These are phyloP conservation scores for Aproaerema taeniolella DNA, from an alignment of 2,888 invertebrate species.

Conservation along the genomic window DNA sequence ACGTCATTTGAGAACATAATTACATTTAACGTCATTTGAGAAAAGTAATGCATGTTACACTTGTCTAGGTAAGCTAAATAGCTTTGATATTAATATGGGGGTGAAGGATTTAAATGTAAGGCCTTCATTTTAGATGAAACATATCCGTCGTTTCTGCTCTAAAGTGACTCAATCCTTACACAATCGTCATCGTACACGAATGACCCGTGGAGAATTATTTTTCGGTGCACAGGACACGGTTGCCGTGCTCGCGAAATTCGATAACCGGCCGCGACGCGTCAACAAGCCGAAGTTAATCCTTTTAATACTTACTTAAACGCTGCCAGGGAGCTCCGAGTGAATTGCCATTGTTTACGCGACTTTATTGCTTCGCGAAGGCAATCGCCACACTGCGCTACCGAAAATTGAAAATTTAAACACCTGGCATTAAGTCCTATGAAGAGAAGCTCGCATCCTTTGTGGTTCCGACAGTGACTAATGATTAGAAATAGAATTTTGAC, in stretches of 20 bases:
- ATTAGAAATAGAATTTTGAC: neutral
- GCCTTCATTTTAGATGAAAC: no score
- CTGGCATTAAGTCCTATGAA: neutral
- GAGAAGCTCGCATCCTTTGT: neutral
- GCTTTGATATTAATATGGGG: no score
- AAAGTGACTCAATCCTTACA: no score
- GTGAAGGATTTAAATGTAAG: no score
- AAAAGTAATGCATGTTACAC: no score
- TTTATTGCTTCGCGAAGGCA: slow-evolving; percentile 35
- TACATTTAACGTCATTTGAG: no score
- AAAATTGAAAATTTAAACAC: no score
- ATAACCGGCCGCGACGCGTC: slow-evolving; percentile 65
- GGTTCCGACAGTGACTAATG: no score
- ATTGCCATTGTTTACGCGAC: slow-evolving; percentile 59
- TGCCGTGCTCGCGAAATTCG: slow-evolving; percentile 53
- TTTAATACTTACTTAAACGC: slow-evolving; percentile 65
- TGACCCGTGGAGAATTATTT: slow-evolving; percentile 51
- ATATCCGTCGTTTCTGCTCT: no score
- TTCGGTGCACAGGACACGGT: slow-evolving; percentile 41
- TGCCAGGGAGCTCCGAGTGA: slow-evolving; percentile 40
- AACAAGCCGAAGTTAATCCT: slow-evolving; percentile 71
- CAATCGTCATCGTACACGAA: slow-evolving; percentile 33
- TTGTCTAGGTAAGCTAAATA: no score
- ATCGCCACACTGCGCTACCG: no score
- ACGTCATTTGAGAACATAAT: no score